Percentiles rank a stretch among this genome's conserved stretches.
phyloP scores from a whole-genome alignment of 2,797 vertebrate genomes.

The Lithobates pipiens region DNA sequence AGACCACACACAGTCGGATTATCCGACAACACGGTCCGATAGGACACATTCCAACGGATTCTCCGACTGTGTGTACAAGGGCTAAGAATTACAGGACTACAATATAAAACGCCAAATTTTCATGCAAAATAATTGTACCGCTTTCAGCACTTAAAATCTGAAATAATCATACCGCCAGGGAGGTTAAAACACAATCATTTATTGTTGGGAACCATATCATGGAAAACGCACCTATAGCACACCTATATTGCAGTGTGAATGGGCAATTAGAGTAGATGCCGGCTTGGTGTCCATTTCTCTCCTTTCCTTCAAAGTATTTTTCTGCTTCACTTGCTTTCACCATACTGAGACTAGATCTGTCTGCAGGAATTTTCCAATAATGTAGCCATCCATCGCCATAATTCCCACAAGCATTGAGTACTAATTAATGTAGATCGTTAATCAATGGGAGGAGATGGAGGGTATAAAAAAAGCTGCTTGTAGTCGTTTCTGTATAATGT shows the following conservation, averaged over 20 bases:
- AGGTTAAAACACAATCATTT: no score
- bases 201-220: no score
- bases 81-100: no score
- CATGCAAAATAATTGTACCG: no score
- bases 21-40: no score
- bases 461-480: neutral
- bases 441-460: slow-evolving; percentile 19
- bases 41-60: no score
- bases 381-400: slow-evolving; percentile 57
- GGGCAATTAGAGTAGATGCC: slow-evolving; percentile 12
- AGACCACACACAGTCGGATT: no score
- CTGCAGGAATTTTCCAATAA: slow-evolving; percentile 39
- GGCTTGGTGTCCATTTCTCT: slow-evolving; percentile 26
- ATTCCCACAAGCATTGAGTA: slow-evolving; percentile 48
- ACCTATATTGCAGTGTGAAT: neutral
- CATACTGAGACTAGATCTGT: slow-evolving; percentile 10
- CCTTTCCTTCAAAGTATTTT: slow-evolving; percentile 11
- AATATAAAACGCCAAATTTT: no score
- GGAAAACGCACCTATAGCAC: no score
- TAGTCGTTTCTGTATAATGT: neutral
- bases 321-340: slow-evolving; percentile 16
- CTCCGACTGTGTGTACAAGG: no score
- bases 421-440: slow-evolving; percentile 44
- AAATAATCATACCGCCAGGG: no score
- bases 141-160: no score